A percentile compares a stretch with the other conserved stretches of the same genome.
These are phyloP conservation scores for Drosophila grimshawi DNA, from an alignment of 1,140 invertebrate species.

Conservation along the genomic window DNA sequence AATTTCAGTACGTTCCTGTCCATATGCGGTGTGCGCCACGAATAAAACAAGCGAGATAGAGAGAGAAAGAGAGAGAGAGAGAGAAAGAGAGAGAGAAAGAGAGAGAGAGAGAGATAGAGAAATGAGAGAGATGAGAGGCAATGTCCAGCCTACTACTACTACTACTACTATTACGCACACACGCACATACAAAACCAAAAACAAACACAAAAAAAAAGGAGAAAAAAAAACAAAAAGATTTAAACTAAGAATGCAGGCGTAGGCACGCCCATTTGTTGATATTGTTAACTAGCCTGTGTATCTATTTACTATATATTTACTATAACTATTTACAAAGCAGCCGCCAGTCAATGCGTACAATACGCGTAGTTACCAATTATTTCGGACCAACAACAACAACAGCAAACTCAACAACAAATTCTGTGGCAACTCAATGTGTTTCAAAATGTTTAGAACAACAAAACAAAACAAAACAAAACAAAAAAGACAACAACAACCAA, in stretches of 20 bases:
- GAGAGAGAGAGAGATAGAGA: background rate
- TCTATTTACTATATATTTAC: slow-evolving; percentile 50
- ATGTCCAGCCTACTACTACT: slow-evolving; percentile 2
- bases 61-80: background rate
- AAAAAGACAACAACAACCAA: slow-evolving; percentile 32
- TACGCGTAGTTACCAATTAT: slow-evolving; percentile 28
- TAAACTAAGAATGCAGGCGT: slow-evolving; percentile 48
- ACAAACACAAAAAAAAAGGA: slow-evolving; percentile 16
- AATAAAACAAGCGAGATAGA: slow-evolving; percentile 34
- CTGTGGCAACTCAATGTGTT: slow-evolving; percentile 67
- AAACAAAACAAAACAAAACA: slow-evolving; percentile 36
- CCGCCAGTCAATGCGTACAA: slow-evolving; percentile 25
- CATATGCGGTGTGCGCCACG: slow-evolving; percentile 89
- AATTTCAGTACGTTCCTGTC: slow-evolving; percentile 92
- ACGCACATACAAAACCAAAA: slow-evolving; percentile 3
- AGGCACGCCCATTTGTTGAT: slow-evolving; percentile 58
- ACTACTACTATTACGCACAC: slow-evolving; percentile 5
- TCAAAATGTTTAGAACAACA: slow-evolving; percentile 41
- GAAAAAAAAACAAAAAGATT: slow-evolving; percentile 14
- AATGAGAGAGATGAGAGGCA: slow-evolving; percentile 1
- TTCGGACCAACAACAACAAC: slow-evolving; percentile 32
- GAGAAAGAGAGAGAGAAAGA: background rate
- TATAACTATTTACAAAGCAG: slow-evolving; percentile 52
- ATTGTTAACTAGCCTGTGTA: slow-evolving; percentile 73
- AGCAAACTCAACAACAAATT: slow-evolving; percentile 24